A percentile compares a stretch with the other conserved stretches of the same genome.
Conservation (phyloP, 2,113 vertebrate species). For the Ibidorhyncha struthersii region DNA sequence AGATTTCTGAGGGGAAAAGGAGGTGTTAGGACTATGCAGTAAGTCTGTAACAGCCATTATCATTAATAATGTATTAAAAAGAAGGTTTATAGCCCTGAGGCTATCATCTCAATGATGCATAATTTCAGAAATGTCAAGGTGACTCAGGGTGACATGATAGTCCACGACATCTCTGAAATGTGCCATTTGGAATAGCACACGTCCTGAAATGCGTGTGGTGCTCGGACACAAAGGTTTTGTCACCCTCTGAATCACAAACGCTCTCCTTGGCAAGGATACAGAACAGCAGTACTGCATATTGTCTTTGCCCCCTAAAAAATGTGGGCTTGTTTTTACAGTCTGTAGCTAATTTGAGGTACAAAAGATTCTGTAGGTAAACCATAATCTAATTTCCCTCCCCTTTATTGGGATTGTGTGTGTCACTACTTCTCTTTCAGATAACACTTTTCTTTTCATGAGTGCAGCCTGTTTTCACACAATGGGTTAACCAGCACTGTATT, state of each 20-base stretch:
- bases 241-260: not conserved
- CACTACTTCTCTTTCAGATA: not conserved
- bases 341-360: not conserved
- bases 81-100: conserved; percentile 38
- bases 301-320: not conserved
- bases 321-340: not conserved
- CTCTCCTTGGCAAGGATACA: not conserved
- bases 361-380: not conserved
- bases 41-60: not conserved
- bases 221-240: not conserved
- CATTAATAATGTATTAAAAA: conserved; percentile 50
- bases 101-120: conserved; percentile 26
- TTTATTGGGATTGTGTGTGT: not conserved
- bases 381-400: not conserved
- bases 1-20: not conserved
- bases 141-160: conserved; percentile 27
- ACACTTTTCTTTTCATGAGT: not conserved
- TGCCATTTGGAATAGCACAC: not conserved
- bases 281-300: not conserved
- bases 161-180: not conserved
- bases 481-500: not conserved
- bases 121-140: conserved; percentile 57
- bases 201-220: not conserved
- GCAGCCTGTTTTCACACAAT: not conserved
- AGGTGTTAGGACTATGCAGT: not conserved